These are phyloP conservation scores for Tortrix viridana DNA, from an alignment of 2,888 invertebrate genomes.

Conservation along the genomic window DNA sequence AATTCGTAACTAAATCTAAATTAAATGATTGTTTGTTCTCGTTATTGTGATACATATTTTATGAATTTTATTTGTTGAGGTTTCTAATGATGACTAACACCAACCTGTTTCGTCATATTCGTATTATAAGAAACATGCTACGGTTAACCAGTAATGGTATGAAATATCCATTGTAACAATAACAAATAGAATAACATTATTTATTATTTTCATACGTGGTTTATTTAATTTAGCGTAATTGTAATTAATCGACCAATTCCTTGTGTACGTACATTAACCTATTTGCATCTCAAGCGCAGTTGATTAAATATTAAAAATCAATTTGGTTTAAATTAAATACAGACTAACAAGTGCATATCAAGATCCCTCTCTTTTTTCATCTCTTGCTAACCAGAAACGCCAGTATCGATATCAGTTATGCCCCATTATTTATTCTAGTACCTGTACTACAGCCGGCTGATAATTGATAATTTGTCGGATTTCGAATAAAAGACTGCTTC, in stretches of 20 bases:
- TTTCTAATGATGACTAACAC: conserved; percentile 2
- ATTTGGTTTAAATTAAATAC: conserved; percentile 52
- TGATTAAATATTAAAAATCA: conserved; percentile 53
- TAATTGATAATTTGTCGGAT: conserved; percentile 25
- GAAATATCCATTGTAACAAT: too few relatives aligned
- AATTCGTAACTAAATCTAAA: neutral
- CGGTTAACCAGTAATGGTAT: too few relatives aligned
- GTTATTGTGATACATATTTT: conserved; percentile 15
- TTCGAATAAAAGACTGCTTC: conserved; percentile 12
- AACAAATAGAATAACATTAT: too few relatives aligned
- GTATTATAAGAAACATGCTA: too few relatives aligned
- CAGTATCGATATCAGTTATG: conserved; percentile 19
- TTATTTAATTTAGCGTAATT: conserved; percentile 5
- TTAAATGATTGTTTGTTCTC: neutral
- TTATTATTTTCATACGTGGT: too few relatives aligned
- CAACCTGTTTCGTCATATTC: neutral
- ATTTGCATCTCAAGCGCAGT: too few relatives aligned
- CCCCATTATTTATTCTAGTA: conserved; percentile 24
- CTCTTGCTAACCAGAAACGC: conserved; percentile 24
- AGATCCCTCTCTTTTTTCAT: conserved; percentile 34
- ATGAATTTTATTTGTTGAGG: neutral
- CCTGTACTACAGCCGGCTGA: conserved; percentile 6
- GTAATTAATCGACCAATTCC: too few relatives aligned
- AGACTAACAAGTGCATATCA: conserved; percentile 42
- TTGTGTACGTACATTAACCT: too few relatives aligned